phyloP scores from a whole-genome alignment of 2,888 invertebrate genomes.

The Cinara cedri region DNA sequence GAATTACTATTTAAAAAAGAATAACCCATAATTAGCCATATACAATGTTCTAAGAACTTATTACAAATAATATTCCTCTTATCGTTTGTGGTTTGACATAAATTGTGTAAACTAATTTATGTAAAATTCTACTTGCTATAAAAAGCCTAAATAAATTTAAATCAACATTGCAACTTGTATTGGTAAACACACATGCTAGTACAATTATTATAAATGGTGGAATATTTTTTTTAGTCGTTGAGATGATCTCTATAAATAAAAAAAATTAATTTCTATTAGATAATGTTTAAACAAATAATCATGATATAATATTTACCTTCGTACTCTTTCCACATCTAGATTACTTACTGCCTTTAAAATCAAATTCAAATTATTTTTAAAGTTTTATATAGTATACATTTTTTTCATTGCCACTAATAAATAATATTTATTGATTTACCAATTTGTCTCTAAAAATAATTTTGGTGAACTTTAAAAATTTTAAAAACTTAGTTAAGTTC shows the following conservation, averaged over 20 bases:
- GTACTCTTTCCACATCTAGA: slow-evolving; percentile 66
- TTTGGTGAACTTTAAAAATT: too few species aligned
- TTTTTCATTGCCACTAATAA: too few species aligned
- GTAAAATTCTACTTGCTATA: slow-evolving; percentile 67
- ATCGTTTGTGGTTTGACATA: slow-evolving; percentile 70
- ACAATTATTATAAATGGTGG: slow-evolving; percentile 70
- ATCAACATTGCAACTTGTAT: slow-evolving; percentile 66
- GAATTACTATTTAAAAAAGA: slow-evolving; percentile 36
- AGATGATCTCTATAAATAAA: slow-evolving; percentile 69
- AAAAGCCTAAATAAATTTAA: slow-evolving; percentile 68
- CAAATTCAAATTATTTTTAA: background rate
- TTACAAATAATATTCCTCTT: slow-evolving; percentile 64
- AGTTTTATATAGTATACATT: too few species aligned
- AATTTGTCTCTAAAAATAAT: too few species aligned
- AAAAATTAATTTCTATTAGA: slow-evolving; percentile 6
- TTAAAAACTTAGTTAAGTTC: too few species aligned
- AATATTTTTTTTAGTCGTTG: slow-evolving; percentile 77
- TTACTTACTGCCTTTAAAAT: slow-evolving; percentile 66
- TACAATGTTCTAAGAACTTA: slow-evolving; percentile 61
- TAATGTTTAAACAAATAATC: background rate
- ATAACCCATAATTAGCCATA: slow-evolving; percentile 40
- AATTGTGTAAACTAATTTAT: slow-evolving; percentile 72
- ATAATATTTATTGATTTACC: too few species aligned
- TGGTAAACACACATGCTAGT: slow-evolving; percentile 69
- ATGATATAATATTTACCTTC: slow-evolving; percentile 61